phyloP scores from a whole-genome alignment of 2,888 invertebrate species.

The Andricus quercusramuli region DNA sequence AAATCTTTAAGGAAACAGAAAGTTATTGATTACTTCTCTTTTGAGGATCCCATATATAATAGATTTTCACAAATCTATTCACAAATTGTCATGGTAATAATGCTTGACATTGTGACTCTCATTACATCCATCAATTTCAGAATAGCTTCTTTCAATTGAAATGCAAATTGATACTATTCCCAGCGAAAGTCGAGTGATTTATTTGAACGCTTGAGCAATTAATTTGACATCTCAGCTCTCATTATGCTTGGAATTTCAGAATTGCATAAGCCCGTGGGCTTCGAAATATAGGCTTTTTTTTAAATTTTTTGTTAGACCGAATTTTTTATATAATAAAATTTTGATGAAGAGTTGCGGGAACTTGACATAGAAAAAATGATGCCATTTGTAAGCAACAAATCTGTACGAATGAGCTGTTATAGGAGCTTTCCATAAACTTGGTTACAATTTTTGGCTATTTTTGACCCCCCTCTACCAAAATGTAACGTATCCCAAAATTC shows the following conservation, averaged over 20 bases:
- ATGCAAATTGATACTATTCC: conserved; percentile 12
- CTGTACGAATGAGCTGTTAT: too few relatives aligned
- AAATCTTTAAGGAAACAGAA: conserved; percentile 23
- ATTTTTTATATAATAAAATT: neutral
- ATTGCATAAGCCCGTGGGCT: neutral
- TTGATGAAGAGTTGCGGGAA: neutral
- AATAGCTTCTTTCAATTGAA: conserved; percentile 20
- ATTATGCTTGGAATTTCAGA: neutral
- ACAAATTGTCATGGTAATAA: conserved; percentile 21
- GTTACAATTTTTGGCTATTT: too few relatives aligned
- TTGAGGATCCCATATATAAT: neutral
- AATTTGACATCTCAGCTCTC: conserved; percentile 2
- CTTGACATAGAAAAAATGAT: neutral
- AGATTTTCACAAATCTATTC: conserved; percentile 7
- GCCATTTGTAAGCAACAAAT: too few relatives aligned
- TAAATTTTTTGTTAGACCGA: too few relatives aligned
- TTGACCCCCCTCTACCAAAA: too few relatives aligned
- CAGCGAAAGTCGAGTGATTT: conserved; percentile 25
- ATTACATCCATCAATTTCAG: conserved; percentile 15
- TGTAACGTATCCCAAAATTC: too few relatives aligned
- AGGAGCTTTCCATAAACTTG: too few relatives aligned
- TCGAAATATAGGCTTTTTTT: neutral
- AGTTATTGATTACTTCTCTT: conserved; percentile 23
- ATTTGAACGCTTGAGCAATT: neutral
- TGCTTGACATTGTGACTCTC: neutral